Evolutionary conservation across 2,888 invertebrate species (phyloP), one percentile per base, ranked within the genome.

Genomic region (Anodontia alba): DNA sequence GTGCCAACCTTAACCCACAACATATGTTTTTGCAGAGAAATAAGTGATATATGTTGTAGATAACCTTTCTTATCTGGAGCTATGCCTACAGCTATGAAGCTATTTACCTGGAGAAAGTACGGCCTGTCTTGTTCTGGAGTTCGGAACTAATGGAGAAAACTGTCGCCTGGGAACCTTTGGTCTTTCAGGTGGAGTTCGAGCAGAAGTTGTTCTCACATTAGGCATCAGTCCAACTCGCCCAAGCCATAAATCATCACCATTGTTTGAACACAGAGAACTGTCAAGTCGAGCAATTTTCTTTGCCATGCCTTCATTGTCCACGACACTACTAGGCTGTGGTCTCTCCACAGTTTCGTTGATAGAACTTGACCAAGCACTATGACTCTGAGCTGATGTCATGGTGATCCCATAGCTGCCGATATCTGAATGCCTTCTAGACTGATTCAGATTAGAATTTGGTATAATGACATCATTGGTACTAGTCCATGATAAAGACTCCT

Each of bases 221-320:
- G 75, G 46, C 26, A 75, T 31, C 26, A 66, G 54, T 10, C 57
- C 49, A 15, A 29, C 42, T 29, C 73, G 49, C 17, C 62, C 68
- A 0, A 49, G 62, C 85, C 85, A 85, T 15, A 85, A 33, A 36
- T 71, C 77, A 33, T 78, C 79, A 7, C 68, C 67, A 20, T 76
- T 70, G 33, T 51, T 76, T 36, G 82, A 68, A 51, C 80, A n/a
- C 38, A 82, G 51, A 1, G 76, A 68, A 67, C 72, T 76, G 43
- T 81, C 77, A 46, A 85, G 80, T 8, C 85, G 69, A n/a, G 85
- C 85, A 29, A 85, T 85, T 54, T 85, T 85, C 80, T 85, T 85
- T 3, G 85, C 85, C 20, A 85, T 80, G 12, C 85, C 85, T 57
- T 85, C 85, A 79, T 76, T 85, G 76, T 85, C 85, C 15, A 85